Base-by-base conservation (phyloP, 2,888 invertebrate genomes). In the Heliconius charithonia region DNA sequence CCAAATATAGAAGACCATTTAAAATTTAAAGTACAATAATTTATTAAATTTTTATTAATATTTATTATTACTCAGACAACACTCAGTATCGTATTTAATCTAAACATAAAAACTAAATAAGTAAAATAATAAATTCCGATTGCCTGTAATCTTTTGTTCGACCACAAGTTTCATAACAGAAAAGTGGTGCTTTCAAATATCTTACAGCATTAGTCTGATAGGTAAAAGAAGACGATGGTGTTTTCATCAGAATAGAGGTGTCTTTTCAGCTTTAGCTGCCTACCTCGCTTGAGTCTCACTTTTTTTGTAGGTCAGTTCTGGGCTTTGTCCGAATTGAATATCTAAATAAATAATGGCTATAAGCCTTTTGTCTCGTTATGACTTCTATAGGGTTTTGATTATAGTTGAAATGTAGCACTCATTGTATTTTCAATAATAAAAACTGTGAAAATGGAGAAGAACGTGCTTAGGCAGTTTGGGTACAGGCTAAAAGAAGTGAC, bases 141-240 rank as follows among this genome's bases (percentile, higher is more conserved):
- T 59, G 22, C 22, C 27, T n/a, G 12, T 29, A 29, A 72, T 6
- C 59, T 37, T n/a, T 59, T 32, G n/a, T 59, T 32, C 51, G 12
- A 56, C 12, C n/a, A n/a, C 19, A 13, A 59, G 16, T 12, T 9
- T 59, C n/a, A 59, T 72, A 72, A 59, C n/a, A 32, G 72, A 59
- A 27, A n/a, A 71, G 51, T 22, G 45, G 3, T 45, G 72, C 72
- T 72, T 59, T 72, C 72, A 72, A 72, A 72, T 59, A 72, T 72
- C 32, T 72, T 32, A 59, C 71, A 59, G 72, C 59, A 72, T 72
- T 37, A 72, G 59, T 37, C 72, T 72, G 59, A 72, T 72, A 12
- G 59, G 59, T 72, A 59, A 72, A 72, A 72, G 72, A 37, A 72
- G 32, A 59, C 32, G 32, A 29, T 32, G 56, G 22, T 13, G 59